Conservation (phyloP, 2,113 vertebrate species). For the Neotragus pygmaeus region DNA sequence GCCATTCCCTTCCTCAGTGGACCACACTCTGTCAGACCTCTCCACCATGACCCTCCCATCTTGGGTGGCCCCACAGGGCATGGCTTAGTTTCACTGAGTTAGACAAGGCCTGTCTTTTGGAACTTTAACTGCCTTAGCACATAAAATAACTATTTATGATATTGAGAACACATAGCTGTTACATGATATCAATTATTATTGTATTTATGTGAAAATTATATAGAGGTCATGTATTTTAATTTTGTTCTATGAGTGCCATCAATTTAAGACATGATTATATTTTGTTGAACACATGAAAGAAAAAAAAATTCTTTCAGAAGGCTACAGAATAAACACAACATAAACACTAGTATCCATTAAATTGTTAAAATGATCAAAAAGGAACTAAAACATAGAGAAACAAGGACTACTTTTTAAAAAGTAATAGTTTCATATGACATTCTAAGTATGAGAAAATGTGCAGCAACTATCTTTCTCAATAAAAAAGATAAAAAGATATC, state of each 20-base stretch:
- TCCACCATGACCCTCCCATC: accelerated
- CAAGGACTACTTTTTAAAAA: neutral
- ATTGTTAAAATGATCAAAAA: neutral
- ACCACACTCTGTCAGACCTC: no score
- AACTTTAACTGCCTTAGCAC: neutral
- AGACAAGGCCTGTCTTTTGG: neutral
- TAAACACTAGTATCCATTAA: neutral
- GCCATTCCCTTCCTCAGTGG: no score
- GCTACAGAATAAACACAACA: neutral
- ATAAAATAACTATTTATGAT: neutral
- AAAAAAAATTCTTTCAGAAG: neutral
- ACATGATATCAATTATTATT: neutral
- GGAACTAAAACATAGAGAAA: neutral
- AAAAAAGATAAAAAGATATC: neutral
- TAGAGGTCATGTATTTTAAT: neutral
- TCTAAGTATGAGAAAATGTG: neutral
- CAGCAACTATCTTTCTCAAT: neutral
- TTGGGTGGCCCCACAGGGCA: no score
- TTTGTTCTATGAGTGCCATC: neutral
- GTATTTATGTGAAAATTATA: neutral
- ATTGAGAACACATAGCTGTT: neutral
- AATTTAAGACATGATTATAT: neutral
- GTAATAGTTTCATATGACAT: neutral
- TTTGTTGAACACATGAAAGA: neutral
- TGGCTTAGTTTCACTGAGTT: no score